Conservation (phyloP, 1,140 invertebrate species). For the Brachionus paranguensis region DNA sequence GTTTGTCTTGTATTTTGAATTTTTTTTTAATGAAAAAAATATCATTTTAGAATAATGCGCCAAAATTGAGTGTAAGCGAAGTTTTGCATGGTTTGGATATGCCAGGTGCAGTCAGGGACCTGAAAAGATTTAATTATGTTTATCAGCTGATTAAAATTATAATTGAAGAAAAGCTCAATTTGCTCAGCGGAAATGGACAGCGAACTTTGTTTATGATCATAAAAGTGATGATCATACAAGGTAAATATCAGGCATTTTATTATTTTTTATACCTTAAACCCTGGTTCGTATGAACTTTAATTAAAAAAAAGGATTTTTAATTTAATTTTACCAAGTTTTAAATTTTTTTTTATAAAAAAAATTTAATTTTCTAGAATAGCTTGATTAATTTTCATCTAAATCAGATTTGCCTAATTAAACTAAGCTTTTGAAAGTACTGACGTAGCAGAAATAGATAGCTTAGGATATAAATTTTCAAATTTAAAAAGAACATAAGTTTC, state of each 20-base stretch:
- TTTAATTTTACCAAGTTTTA: too few species aligned
- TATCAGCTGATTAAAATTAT: slow-evolving; percentile 71
- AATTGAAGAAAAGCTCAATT: slow-evolving; percentile 72
- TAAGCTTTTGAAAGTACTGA: too few species aligned
- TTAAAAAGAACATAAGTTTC: too few species aligned
- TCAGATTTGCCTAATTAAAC: too few species aligned
- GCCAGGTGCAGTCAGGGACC: slow-evolving; percentile 83
- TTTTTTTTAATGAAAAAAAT: neutral
- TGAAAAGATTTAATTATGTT: slow-evolving; percentile 89
- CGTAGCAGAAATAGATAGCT: too few species aligned
- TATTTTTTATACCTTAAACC: neutral
- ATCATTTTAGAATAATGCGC: slow-evolving; percentile 73
- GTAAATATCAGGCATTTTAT: slow-evolving; percentile 55
- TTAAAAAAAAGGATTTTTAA: too few species aligned
- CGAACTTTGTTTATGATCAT: slow-evolving; percentile 84
- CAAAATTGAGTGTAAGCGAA: slow-evolving; percentile 81
- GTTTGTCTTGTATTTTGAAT: slow-evolving; percentile 41
- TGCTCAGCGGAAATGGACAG: slow-evolving; percentile 83
- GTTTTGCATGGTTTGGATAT: slow-evolving; percentile 88
- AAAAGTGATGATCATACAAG: slow-evolving; percentile 83
- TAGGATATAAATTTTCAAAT: too few species aligned
- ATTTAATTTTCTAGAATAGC: too few species aligned
- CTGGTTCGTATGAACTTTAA: too few species aligned
- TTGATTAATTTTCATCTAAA: too few species aligned
- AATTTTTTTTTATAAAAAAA: too few species aligned